These are phyloP conservation scores for Xiphophorus birchmanni DNA, from an alignment of 2,797 vertebrate species.

Conservation along the genomic window DNA sequence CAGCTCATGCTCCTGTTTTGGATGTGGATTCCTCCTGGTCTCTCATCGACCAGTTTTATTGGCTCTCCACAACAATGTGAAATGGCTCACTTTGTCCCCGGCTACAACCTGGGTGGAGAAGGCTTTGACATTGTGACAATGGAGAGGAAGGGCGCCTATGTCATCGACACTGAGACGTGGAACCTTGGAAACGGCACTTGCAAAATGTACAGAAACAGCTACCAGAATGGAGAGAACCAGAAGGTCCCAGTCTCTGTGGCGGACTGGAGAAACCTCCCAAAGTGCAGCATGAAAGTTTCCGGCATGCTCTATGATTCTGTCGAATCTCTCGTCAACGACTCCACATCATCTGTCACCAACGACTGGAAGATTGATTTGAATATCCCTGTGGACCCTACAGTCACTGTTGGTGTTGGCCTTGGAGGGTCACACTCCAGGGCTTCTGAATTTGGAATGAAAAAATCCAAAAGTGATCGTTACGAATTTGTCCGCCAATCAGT, in stretches of 20 bases:
- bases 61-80: conserved; percentile 63
- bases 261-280: conserved; percentile 62
- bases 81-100: conserved; percentile 65
- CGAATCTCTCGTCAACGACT: conserved; percentile 58
- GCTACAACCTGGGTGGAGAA: conserved; percentile 80
- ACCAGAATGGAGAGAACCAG: conserved; percentile 43
- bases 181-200: conserved; percentile 52
- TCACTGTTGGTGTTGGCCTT: not conserved
- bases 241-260: conserved; percentile 64
- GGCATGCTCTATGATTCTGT: conserved; percentile 57
- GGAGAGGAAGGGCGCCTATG: conserved; percentile 65
- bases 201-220: conserved; percentile 60
- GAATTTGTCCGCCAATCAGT: conserved; percentile 63
- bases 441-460: conserved; percentile 43
- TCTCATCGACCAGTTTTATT: conserved; percentile 11
- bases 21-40: conserved; percentile 30
- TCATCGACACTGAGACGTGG: conserved; percentile 69
- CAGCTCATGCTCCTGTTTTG: conserved; percentile 41
- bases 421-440: conserved; percentile 61
- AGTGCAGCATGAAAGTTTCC: conserved; percentile 49
- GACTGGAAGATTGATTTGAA: conserved; percentile 63
- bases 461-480: conserved; percentile 70
- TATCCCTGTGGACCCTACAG: not conserved
- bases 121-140: conserved; percentile 83
- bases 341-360: conserved; percentile 49